Evolutionary conservation across 2,113 vertebrate species (phyloP).

Genomic region (Gallinago jamesoni): DNA sequence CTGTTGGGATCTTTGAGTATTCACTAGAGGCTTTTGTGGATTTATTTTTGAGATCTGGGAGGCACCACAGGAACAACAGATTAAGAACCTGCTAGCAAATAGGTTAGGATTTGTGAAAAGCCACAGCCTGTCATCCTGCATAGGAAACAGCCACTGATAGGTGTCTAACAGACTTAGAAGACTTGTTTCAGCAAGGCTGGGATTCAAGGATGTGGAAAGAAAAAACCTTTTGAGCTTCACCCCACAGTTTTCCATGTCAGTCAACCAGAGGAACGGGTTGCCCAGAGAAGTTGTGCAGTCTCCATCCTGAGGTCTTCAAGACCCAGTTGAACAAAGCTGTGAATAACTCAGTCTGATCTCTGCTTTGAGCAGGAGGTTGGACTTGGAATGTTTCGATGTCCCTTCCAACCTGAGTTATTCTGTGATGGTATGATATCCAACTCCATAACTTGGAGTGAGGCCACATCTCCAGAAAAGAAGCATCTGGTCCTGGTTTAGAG

Average conservation of each 20-base stretch:
- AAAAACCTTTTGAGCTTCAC: neutral
- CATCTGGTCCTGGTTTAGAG: neutral
- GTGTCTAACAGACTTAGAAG: neutral
- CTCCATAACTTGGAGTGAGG: neutral
- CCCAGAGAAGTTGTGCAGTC: neutral
- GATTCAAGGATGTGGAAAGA: neutral
- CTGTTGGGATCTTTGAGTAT: neutral
- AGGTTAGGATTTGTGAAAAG: accelerated
- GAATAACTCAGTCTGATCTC: neutral
- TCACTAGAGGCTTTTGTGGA: neutral
- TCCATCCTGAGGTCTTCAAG: neutral
- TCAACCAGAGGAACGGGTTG: neutral
- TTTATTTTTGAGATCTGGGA: neutral
- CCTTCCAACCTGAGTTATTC: neutral
- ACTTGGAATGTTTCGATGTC: neutral
- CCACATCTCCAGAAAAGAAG: neutral
- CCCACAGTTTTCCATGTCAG: neutral
- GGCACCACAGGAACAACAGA: accelerated
- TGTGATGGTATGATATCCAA: neutral
- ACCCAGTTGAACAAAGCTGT: neutral
- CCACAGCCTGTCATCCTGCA: accelerated
- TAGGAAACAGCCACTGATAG: neutral
- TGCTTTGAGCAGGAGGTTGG: neutral
- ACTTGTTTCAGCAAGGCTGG: neutral
- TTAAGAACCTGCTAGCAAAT: neutral